Conservation (phyloP, 1,140 invertebrate species). For the Lepidostoma basale region DNA sequence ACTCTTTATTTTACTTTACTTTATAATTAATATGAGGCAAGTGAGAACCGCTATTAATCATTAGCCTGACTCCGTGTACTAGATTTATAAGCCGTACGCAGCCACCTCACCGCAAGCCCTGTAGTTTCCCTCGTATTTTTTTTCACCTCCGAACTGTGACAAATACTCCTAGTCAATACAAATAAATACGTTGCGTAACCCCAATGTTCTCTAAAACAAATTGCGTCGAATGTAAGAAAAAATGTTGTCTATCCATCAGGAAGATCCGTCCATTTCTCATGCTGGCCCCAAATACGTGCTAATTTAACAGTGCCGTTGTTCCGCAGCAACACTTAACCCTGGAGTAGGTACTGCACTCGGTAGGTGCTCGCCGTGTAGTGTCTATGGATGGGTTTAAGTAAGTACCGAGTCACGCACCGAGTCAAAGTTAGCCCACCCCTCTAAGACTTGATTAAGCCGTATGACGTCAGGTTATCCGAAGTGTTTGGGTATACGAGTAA, state of each 20-base stretch:
- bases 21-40: no score
- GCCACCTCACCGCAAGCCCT: not conserved
- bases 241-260: slow-evolving; percentile 41
- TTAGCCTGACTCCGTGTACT: no score
- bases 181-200: slow-evolving; percentile 44
- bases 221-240: slow-evolving; percentile 35
- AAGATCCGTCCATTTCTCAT: slow-evolving; percentile 46
- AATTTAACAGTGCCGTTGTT: slow-evolving; percentile 41
- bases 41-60: no score
- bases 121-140: not conserved
- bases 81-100: not conserved
- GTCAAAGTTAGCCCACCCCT: not conserved
- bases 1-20: no score
- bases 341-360: not conserved
- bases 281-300: slow-evolving; percentile 41
- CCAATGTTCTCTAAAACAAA: slow-evolving; percentile 32
- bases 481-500: not conserved
- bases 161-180: slow-evolving; percentile 41
- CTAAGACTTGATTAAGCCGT: slow-evolving; percentile 33
- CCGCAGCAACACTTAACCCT: slow-evolving; percentile 21
- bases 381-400: not conserved
- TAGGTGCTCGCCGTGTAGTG: not conserved
- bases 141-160: slow-evolving; percentile 34
- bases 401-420: not conserved
- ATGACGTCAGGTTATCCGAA: slow-evolving; percentile 26